phyloP scores from a whole-genome alignment of 2,888 invertebrate genomes.

The Tetragnatha montana region DNA sequence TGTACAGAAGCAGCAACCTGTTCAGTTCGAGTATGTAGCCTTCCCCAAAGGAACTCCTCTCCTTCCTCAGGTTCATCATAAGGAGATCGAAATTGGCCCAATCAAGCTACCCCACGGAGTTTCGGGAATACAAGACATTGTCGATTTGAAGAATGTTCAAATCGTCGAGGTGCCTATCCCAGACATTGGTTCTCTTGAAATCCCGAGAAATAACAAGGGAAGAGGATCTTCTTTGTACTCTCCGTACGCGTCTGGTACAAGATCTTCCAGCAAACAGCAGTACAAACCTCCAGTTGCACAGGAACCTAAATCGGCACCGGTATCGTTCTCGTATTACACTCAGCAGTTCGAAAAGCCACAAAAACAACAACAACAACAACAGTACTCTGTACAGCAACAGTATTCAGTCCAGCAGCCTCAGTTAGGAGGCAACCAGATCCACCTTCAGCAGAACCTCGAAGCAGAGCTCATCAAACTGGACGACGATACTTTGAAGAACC shows the following conservation, averaged over 20 bases:
- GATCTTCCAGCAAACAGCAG: neutral
- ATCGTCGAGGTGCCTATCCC: conserved; percentile 58
- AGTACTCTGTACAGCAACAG: too few relatives aligned
- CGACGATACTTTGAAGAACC: conserved; percentile 50
- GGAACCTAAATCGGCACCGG: neutral
- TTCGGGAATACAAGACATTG: conserved; percentile 35
- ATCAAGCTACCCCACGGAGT: conserved; percentile 38
- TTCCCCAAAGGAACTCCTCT: conserved; percentile 34
- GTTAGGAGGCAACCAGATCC: conserved; percentile 11
- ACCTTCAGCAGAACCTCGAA: conserved; percentile 49
- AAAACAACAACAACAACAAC: neutral
- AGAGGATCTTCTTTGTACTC: conserved; percentile 31
- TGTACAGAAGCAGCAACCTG: conserved; percentile 19
- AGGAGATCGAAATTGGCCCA: conserved; percentile 46
- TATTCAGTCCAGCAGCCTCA: neutral
- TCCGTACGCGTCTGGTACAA: neutral
- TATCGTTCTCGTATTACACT: conserved; percentile 28
- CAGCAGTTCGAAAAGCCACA: conserved; percentile 1
- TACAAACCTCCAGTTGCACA: conserved; percentile 22
- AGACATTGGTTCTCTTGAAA: neutral
- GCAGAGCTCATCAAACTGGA: conserved; percentile 62
- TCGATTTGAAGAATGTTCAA: conserved; percentile 58
- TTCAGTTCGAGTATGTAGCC: conserved; percentile 42
- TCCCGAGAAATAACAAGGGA: conserved; percentile 20
- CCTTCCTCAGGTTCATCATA: conserved; percentile 30